Percentiles rank a stretch among this genome's conserved stretches.
These are phyloP conservation scores for Heliconius himera DNA, from an alignment of 1,140 invertebrate genomes.

Conservation along the genomic window DNA sequence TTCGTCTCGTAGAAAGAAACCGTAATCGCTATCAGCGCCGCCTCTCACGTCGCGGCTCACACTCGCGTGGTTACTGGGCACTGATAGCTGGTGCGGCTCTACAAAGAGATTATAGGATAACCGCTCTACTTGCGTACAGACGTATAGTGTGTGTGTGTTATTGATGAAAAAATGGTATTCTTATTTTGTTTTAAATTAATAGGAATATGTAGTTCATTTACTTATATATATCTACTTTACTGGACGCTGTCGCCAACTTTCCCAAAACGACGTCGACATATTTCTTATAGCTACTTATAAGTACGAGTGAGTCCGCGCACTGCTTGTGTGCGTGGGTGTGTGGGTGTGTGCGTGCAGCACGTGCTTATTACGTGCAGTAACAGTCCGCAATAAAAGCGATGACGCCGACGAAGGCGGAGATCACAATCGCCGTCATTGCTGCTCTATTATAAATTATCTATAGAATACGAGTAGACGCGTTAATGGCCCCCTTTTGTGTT, in stretches of 20 bases:
- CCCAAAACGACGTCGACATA: too few relatives aligned
- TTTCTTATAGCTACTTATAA: too few relatives aligned
- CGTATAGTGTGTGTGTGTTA: too few relatives aligned
- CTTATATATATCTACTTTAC: too few relatives aligned
- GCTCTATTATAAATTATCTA: constrained; percentile 23
- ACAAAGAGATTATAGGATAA: not conserved
- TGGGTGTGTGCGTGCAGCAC: not conserved
- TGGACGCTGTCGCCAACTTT: too few relatives aligned
- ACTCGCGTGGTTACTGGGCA: not conserved
- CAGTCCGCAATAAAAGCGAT: constrained; percentile 14
- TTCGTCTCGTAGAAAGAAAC: too few relatives aligned
- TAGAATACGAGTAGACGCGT: constrained; percentile 21
- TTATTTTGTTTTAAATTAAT: too few relatives aligned
- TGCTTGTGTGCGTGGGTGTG: not conserved
- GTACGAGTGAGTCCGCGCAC: not conserved
- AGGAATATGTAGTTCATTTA: too few relatives aligned
- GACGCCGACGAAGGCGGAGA: constrained; percentile 10
- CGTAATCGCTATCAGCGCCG: not conserved
- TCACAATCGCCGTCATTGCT: constrained; percentile 20
- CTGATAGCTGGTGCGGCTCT: not conserved
- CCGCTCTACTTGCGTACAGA: not conserved
- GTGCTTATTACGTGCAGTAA: constrained; percentile 13
- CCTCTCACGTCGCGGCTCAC: not conserved
- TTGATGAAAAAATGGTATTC: too few relatives aligned
- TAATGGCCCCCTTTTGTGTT: constrained; percentile 25